Percentiles rank a stretch among this genome's conserved stretches.
Conservation (phyloP, 2,888 invertebrate genomes). For the Drosophila engyochracea region DNA sequence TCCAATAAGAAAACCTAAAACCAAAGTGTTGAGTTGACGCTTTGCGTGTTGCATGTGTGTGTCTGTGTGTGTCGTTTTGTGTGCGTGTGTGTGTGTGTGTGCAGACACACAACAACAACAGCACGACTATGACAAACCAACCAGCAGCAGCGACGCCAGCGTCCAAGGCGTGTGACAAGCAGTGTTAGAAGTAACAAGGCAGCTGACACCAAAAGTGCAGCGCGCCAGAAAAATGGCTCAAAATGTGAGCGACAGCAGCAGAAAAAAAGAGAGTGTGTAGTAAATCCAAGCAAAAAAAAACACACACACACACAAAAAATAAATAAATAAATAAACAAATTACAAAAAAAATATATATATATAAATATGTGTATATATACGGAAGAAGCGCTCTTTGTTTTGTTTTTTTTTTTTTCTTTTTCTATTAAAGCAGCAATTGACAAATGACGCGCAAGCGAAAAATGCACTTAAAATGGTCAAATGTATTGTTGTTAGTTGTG, state of each 20-base stretch:
- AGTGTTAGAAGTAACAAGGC: slow-evolving; percentile 79
- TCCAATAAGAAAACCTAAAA: slow-evolving; percentile 77
- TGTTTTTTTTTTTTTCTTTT: neutral
- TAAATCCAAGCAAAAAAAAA: slow-evolving; percentile 61
- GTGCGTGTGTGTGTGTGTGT: slow-evolving; percentile 35
- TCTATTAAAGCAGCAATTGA: slow-evolving; percentile 53
- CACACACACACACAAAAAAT: slow-evolving; percentile 1
- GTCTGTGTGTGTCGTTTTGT: slow-evolving; percentile 13
- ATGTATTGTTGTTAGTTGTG: slow-evolving; percentile 55
- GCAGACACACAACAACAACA: slow-evolving; percentile 41
- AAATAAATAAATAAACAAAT: slow-evolving; percentile 2
- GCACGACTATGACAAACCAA: slow-evolving; percentile 74
- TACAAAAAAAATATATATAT: neutral
- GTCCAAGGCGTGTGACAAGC: slow-evolving; percentile 68
- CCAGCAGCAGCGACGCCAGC: slow-evolving; percentile 67
- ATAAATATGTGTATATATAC: neutral
- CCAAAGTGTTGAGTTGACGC: slow-evolving; percentile 78
- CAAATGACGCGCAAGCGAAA: slow-evolving; percentile 80
- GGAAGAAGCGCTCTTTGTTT: neutral
- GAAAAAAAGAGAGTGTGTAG: slow-evolving; percentile 36
- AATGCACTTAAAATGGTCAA: slow-evolving; percentile 78
- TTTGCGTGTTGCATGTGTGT: slow-evolving; percentile 44
- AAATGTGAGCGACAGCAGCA: slow-evolving; percentile 59
- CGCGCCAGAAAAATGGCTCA: slow-evolving; percentile 71
- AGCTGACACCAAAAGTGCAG: slow-evolving; percentile 78